phyloP scores from a whole-genome alignment of 2,797 vertebrate genomes.

The Syngnathus rostellatus region DNA sequence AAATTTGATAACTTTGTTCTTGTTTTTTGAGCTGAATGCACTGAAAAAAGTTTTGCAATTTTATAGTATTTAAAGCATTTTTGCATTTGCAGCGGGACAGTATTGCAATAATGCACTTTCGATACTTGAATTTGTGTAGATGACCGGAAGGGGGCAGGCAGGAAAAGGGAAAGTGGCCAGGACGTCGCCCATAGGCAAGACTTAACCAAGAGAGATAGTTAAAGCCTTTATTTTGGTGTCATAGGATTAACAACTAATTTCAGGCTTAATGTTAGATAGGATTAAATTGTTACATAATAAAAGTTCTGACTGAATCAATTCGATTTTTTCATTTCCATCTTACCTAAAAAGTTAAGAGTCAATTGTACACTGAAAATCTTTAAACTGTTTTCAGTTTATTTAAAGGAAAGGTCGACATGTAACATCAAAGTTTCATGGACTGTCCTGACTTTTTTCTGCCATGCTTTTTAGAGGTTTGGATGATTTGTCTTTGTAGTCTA shows the following conservation, averaged over 20 bases:
- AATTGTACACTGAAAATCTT: no score
- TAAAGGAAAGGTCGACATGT: no score
- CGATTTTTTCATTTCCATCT: neutral
- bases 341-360: neutral
- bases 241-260: conserved; percentile 51
- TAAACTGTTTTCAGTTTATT: no score
- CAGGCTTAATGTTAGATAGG: conserved; percentile 41
- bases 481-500: no score
- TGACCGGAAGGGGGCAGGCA: conserved; percentile 43
- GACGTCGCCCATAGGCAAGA: conserved; percentile 30
- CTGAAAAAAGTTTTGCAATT: conserved; percentile 86
- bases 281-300: conserved; percentile 68
- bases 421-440: no score
- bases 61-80: conserved; percentile 95
- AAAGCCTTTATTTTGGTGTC: conserved; percentile 54
- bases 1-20: conserved; percentile 53
- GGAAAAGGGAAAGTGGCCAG: conserved; percentile 47
- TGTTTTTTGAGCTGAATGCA: conserved; percentile 62
- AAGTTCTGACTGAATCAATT: conserved; percentile 49
- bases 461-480: no score
- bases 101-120: conserved; percentile 99
- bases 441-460: no score
- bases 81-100: conserved; percentile 98
- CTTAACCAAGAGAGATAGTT: conserved; percentile 28
- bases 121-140: conserved; percentile 88